A percentile compares a stretch with the other conserved stretches of the same genome.
These are phyloP conservation scores for Melitaea athalia DNA, from an alignment of 2,888 invertebrate species.

Conservation along the genomic window DNA sequence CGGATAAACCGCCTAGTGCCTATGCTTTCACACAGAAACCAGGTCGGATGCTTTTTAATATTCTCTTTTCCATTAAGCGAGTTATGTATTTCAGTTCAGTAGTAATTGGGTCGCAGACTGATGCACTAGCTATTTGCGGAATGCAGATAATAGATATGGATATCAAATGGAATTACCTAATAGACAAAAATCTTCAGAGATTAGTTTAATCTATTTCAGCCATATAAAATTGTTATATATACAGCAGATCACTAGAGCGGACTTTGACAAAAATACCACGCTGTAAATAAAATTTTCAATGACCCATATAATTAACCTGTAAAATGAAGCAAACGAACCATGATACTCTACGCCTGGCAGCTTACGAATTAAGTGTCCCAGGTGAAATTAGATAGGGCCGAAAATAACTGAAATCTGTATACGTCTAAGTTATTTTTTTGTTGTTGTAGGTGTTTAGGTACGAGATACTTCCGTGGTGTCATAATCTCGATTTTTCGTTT, in stretches of 20 bases:
- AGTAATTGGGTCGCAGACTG: conserved; percentile 46
- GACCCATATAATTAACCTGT: conserved; percentile 53
- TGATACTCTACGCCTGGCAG: conserved; percentile 56
- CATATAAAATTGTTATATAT: neutral
- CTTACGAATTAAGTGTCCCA: conserved; percentile 43
- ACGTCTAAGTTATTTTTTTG: neutral
- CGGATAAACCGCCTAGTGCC: conserved; percentile 47
- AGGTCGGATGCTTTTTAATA: conserved; percentile 55
- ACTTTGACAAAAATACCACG: conserved; percentile 21
- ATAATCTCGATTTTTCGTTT: too few relatives aligned
- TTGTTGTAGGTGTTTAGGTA: too few relatives aligned
- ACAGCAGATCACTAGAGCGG: neutral
- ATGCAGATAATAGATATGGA: conserved; percentile 33
- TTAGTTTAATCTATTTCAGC: neutral
- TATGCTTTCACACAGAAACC: conserved; percentile 48
- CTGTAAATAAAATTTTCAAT: conserved; percentile 49
- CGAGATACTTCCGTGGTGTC: too few relatives aligned
- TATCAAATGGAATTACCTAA: conserved; percentile 20
- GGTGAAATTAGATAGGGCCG: conserved; percentile 40
- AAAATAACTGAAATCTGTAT: conserved; percentile 22
- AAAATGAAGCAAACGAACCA: conserved; percentile 52
- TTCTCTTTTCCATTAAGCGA: conserved; percentile 45
- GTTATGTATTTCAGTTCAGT: conserved; percentile 47
- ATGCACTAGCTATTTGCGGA: conserved; percentile 41
- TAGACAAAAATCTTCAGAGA: conserved; percentile 8